Base-by-base conservation (phyloP, 1,140 invertebrate genomes). In the Rhysida immarginata region DNA sequence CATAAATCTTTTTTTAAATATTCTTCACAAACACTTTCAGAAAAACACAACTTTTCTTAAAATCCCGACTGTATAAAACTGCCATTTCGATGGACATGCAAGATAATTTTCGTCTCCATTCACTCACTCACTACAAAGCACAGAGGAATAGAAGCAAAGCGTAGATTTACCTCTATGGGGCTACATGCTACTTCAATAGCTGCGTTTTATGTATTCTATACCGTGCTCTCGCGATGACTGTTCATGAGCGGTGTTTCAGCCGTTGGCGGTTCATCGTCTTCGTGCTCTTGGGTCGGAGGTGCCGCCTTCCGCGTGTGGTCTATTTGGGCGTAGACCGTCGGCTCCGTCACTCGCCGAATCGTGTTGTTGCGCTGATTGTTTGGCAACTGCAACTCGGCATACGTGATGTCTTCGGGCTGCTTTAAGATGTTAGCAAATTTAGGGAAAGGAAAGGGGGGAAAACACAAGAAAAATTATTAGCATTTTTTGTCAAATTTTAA, bases 291-390 rank as follows among this genome's bases (percentile, higher is more conserved):
- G 46, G 25, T n/a, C 11, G 26, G 20, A 24, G 55, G 44, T 13
- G 53, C 56, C 29, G 61, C 57, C 52, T 62, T 62, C 55, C 61
- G 62, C 13, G 66, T 63, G 55, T 69, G 69, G 60, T 74, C 71
- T 56, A 80, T 77, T 69, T 79, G 78, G 59, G 77, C 77, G 66
- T 80, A 79, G 63, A 79, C 77, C 56, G 75, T 77, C 58, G 77
- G 75, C 59, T 78, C 77, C 24, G 72, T 65, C 54, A 73, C 64
- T 26, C 74, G 73, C 59, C 67, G 67, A 56, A 68, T 72, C 20
- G 69, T 64, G 42, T 68, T 69, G 59, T 65, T 64, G 48, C 71
- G 66, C 50, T 49, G 42, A 29, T 58, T 52, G 26, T 60, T 64
- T 53, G 73, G 65, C 2, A 75, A 60, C 23, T 76, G 67, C 58